Evolutionary conservation across 1,140 invertebrate genomes (phyloP), one percentile per base, ranked within the genome.

Genomic region (Globodera rostochiensis): DNA sequence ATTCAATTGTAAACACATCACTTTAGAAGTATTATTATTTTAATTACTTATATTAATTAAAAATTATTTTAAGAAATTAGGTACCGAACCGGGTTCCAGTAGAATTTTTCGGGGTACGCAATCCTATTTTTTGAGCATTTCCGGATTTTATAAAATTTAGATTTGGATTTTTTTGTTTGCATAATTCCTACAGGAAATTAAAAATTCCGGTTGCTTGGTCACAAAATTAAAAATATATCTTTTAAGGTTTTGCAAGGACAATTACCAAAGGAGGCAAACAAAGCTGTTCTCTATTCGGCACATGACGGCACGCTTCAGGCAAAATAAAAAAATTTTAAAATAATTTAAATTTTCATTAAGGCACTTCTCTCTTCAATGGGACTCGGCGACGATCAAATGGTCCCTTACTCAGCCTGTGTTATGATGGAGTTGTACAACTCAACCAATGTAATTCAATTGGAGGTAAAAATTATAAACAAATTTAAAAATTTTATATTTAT

Each of bases 291-390:
- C 0, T 78, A 78, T 78, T 78, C 76, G 8, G 66, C 76, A 50
- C 76, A 78, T 78, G 76, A 78, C 49, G 76, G 76, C 46, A 78
- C 76, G 6, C 69, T 78, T 21, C 76, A 78, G 64, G 76, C 69
- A 15, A 47, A 57, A 21, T 25, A 25, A 25, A 25, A 77, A 4
- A 47, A 53, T 46, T 36, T 5, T 15, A 46, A 49, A 60, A n/a
- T 45, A 45, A 75, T 8, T 7, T 76, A 6, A 57, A 45, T 77
- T 69, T 15, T 19, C 1, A 9, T 78, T 11, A 36, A 78, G 76
- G 76, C 76, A 8, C 64, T 78, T 46, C 57, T 78, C 8, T 69
- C n/a, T 69, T 11, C 69, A 15, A 36, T 78, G 6, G 76, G 60
- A 4, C 21, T 47, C 21, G 9, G 36, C 19, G n/a, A 69, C 47